These are phyloP conservation scores for Norana najaformis DNA, from an alignment of 2,888 invertebrate genomes.

Conservation along the genomic window DNA sequence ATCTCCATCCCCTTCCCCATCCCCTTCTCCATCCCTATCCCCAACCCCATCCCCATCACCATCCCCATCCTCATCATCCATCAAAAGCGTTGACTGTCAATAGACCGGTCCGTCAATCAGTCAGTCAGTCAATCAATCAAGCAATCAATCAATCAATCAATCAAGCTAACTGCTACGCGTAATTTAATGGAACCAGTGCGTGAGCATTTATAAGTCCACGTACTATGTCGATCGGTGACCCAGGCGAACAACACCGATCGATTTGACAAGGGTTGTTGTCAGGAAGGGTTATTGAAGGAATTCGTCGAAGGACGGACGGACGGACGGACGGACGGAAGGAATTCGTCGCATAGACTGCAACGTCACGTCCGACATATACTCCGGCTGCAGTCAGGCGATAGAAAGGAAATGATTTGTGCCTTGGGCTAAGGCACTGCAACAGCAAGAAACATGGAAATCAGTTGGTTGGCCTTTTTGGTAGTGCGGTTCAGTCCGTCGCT, in stretches of 20 bases:
- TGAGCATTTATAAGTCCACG: background rate
- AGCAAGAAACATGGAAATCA: background rate
- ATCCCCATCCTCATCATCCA: background rate
- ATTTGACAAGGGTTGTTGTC: background rate
- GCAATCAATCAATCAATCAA: too few species aligned
- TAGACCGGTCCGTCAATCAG: too few species aligned
- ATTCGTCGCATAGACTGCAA: background rate
- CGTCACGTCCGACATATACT: background rate
- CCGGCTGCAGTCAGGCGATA: conserved; percentile 5
- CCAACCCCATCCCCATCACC: too few species aligned
- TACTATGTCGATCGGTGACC: background rate
- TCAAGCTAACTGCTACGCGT: background rate
- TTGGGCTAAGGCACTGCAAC: background rate
- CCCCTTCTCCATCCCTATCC: too few species aligned
- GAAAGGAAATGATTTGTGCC: background rate
- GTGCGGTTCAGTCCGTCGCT: background rate
- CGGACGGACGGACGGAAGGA: background rate
- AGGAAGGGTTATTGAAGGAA: too few species aligned
- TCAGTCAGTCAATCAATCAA: too few species aligned
- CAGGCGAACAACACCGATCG: background rate
- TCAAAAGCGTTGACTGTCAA: too few species aligned
- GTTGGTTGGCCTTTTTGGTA: background rate
- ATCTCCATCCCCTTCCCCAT: too few species aligned
- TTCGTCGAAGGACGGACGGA: too few species aligned
- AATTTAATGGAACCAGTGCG: background rate